These are phyloP conservation scores for Channa striata DNA, from an alignment of 2,797 vertebrate species.

Conservation along the genomic window DNA sequence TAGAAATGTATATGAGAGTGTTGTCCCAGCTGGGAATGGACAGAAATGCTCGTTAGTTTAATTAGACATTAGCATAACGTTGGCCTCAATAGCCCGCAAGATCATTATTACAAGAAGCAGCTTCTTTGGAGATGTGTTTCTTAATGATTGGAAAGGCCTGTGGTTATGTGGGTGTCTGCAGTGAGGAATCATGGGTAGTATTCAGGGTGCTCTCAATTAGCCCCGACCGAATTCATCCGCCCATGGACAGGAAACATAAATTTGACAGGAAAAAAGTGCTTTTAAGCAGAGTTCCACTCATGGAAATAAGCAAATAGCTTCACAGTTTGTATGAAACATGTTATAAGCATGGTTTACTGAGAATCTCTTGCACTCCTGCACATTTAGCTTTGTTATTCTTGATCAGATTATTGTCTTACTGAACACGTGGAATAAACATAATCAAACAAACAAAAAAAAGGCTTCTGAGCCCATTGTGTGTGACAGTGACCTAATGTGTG, in stretches of 20 bases:
- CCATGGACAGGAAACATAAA: conserved; percentile 44
- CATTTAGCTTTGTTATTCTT: background rate
- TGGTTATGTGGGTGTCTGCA: conserved; percentile 38
- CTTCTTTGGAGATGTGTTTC: conserved; percentile 47
- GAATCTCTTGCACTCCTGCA: background rate
- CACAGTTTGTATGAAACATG: conserved; percentile 11
- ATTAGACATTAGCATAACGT: conserved; percentile 63
- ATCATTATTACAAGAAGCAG: conserved; percentile 55
- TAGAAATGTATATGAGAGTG: background rate
- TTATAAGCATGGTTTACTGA: background rate
- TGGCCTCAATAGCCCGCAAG: conserved; percentile 56
- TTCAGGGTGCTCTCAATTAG: conserved; percentile 44
- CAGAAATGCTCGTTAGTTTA: conserved; percentile 61
- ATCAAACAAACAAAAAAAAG: background rate
- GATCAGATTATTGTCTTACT: conserved; percentile 11
- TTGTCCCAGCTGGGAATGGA: conserved; percentile 51
- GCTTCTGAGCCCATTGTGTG: conserved; percentile 28
- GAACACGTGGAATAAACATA: conserved; percentile 2
- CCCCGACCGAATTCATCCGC: conserved; percentile 29
- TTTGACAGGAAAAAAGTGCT: conserved; percentile 59
- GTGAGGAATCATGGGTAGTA: conserved; percentile 32
- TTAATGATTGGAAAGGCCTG: conserved; percentile 49
- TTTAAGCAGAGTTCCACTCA: conserved; percentile 54
- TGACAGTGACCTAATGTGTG: conserved; percentile 29
- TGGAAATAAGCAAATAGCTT: conserved; percentile 50